phyloP scores from a whole-genome alignment of 2,888 invertebrate genomes.

The Mesorhabditis belari region DNA sequence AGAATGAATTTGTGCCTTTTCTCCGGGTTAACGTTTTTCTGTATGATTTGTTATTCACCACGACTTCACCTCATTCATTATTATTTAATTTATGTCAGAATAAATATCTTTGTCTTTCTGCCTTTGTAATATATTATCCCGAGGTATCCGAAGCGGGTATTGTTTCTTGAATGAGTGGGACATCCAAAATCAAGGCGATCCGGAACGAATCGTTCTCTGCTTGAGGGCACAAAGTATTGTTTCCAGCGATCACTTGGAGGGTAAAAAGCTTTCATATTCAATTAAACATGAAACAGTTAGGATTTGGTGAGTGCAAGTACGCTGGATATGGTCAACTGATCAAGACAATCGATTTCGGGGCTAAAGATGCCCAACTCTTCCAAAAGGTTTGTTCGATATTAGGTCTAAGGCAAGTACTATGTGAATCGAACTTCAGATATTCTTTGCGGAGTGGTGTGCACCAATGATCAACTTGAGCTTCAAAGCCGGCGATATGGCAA shows the following conservation, averaged over 20 bases:
- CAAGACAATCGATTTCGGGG: conserved; percentile 86
- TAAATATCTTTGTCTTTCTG: no score
- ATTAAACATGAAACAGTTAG: no score
- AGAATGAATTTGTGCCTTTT: no score
- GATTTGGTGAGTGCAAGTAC: conserved; percentile 90
- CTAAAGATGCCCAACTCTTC: conserved; percentile 84
- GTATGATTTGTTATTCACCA: no score
- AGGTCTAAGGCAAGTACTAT: conserved; percentile 9
- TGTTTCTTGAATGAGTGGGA: no score
- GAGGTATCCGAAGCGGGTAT: no score
- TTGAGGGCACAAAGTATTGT: conserved; percentile 59
- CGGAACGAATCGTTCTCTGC: conserved; percentile 81
- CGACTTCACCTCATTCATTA: no score
- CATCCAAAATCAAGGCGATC: no score
- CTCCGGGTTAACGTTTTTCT: no score
- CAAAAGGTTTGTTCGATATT: conserved; percentile 63
- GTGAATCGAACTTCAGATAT: conserved; percentile 69
- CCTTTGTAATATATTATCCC: no score
- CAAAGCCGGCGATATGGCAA: conserved; percentile 71
- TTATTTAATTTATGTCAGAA: no score
- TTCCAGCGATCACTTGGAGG: conserved; percentile 65
- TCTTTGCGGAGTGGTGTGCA: conserved; percentile 86
- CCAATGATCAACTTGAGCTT: conserved; percentile 77
- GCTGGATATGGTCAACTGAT: conserved; percentile 96
- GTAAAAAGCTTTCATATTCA: no score